phyloP scores from a whole-genome alignment of 2,888 invertebrate genomes.

The Podotricha telesiphe region DNA sequence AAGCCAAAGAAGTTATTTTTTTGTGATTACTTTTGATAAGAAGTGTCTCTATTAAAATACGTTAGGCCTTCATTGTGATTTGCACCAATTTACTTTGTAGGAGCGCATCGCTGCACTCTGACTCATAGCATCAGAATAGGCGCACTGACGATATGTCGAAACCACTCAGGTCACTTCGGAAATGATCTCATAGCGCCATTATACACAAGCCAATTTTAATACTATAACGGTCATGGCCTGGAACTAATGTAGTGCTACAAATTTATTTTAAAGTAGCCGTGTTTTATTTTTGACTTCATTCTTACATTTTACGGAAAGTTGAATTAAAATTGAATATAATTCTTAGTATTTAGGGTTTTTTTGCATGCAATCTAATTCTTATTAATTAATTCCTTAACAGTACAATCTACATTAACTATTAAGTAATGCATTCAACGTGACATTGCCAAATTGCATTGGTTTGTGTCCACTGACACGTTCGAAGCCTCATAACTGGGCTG shows the following conservation, averaged over 20 bases:
- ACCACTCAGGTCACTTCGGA: constrained; percentile 21
- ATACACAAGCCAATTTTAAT: not conserved
- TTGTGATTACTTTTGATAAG: too few relatives aligned
- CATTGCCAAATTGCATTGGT: too few relatives aligned
- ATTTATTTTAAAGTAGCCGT: not conserved
- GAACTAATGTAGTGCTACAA: not conserved
- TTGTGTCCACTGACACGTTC: too few relatives aligned
- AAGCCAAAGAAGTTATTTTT: too few relatives aligned
- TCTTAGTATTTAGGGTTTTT: too few relatives aligned
- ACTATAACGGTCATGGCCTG: not conserved
- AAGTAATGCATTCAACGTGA: too few relatives aligned
- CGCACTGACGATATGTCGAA: constrained; percentile 16
- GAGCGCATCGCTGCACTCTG: constrained; percentile 25
- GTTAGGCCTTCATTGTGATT: constrained; percentile 7
- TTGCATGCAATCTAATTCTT: too few relatives aligned
- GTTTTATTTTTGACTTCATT: not conserved
- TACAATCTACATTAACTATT: too few relatives aligned
- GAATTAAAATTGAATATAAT: too few relatives aligned
- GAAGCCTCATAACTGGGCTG: too few relatives aligned
- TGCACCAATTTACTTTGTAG: not conserved
- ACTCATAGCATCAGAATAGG: constrained; percentile 21
- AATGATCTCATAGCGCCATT: constrained; percentile 24
- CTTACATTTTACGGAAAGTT: not conserved
- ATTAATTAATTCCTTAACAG: too few relatives aligned
- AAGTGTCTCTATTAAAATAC: not conserved